Evolutionary conservation across 2,797 vertebrate genomes (phyloP).

Genomic region (Sebastes melanostomus): DNA sequence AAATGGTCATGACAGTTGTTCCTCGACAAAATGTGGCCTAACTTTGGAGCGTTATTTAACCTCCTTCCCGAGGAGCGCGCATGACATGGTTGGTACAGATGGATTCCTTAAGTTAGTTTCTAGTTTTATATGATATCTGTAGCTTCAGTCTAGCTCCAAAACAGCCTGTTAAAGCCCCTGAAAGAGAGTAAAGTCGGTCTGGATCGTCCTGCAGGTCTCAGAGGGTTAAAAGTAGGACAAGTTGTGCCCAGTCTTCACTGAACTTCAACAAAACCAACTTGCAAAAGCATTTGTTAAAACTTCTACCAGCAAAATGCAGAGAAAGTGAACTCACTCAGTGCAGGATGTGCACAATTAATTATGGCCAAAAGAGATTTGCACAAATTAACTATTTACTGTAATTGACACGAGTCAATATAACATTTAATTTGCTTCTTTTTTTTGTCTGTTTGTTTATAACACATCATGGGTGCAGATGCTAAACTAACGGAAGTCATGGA

Average conservation of each 20-base stretch:
- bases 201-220: too few relatives aligned
- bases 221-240: not conserved
- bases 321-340: not conserved
- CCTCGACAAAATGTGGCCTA: too few relatives aligned
- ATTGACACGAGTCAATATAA: not conserved
- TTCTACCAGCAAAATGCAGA: not conserved
- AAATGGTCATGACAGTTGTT: too few relatives aligned
- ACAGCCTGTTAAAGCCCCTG: fast-evolving
- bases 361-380: not conserved
- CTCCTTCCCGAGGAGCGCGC: too few relatives aligned
- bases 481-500: too few relatives aligned
- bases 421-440: not conserved
- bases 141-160: too few relatives aligned
- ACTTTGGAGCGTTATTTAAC: too few relatives aligned
- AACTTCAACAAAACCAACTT: not conserved
- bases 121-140: too few relatives aligned
- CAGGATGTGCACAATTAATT: not conserved
- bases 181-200: too few relatives aligned
- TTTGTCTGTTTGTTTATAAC: not conserved
- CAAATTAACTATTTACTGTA: not conserved
- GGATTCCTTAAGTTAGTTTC: too few relatives aligned
- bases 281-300: not conserved
- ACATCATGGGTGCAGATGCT: not conserved
- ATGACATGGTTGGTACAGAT: too few relatives aligned
- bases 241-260: not conserved